Evolutionary conservation across 2,888 invertebrate genomes (phyloP).

Genomic region (Pimpla rufipes): DNA sequence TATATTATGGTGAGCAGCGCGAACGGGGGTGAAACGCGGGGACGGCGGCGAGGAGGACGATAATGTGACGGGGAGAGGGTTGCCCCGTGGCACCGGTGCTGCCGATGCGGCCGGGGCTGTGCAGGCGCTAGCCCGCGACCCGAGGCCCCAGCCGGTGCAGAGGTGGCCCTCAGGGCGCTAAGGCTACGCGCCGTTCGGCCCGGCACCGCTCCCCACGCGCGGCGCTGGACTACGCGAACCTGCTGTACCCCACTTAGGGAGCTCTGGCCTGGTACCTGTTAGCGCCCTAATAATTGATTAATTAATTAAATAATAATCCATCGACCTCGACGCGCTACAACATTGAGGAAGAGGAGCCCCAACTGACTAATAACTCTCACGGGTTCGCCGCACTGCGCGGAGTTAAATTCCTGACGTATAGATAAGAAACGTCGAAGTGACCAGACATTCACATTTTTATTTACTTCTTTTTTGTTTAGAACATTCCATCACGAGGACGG

Average conservation of each 20-base stretch:
- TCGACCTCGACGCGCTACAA: conserved; percentile 6
- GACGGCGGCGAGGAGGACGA: conserved; percentile 15
- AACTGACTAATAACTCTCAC: background rate
- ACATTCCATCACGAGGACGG: too few species aligned
- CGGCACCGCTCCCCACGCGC: background rate
- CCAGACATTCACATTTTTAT: too few species aligned
- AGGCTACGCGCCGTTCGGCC: background rate
- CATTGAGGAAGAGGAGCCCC: conserved; percentile 3
- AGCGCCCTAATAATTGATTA: conserved; percentile 22
- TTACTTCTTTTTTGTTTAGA: too few species aligned
- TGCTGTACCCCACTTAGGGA: conserved; percentile 28
- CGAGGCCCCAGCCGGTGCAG: conserved; percentile 5
- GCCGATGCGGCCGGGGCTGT: background rate
- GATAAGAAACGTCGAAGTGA: background rate
- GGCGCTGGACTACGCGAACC: background rate
- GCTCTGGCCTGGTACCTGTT: background rate
- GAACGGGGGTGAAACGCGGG: background rate
- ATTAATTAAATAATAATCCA: conserved; percentile 33
- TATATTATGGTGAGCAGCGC: conserved; percentile 44
- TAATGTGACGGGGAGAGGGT: conserved; percentile 59
- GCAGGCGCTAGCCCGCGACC: background rate
- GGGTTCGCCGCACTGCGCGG: background rate
- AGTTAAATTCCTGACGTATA: background rate
- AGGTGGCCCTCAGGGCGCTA: background rate
- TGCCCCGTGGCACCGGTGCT: conserved; percentile 25